These are phyloP conservation scores for Vidua chalybeata DNA, from an alignment of 2,113 vertebrate genomes.

Conservation along the genomic window DNA sequence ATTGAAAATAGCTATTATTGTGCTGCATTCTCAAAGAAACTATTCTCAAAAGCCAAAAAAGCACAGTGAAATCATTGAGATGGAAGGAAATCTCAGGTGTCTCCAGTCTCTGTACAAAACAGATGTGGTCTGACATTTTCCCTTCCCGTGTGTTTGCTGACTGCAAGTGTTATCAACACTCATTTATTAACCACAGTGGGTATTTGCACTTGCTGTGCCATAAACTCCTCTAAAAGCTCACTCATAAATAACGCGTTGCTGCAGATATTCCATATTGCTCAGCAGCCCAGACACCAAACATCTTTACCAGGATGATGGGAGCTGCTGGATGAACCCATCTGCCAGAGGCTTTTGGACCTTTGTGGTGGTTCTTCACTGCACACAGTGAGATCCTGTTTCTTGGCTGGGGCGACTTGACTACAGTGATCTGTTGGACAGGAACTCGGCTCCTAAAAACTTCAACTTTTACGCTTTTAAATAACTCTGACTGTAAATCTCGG, in stretches of 20 bases:
- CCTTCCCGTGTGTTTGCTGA: neutral
- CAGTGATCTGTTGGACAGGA: neutral
- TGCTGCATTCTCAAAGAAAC: too few relatives aligned
- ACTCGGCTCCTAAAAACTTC: neutral
- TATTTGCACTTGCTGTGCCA: neutral
- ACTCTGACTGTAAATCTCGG: neutral
- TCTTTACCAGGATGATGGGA: neutral
- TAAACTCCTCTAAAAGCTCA: neutral
- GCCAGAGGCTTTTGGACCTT: neutral
- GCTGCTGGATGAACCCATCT: neutral
- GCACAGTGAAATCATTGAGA: neutral
- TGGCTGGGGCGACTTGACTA: neutral
- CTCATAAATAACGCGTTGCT: neutral
- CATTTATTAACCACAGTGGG: neutral
- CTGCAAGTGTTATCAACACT: neutral
- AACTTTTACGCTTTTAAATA: neutral
- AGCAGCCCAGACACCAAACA: neutral
- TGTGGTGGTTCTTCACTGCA: neutral
- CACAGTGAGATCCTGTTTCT: neutral
- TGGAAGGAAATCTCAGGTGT: neutral
- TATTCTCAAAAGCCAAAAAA: neutral
- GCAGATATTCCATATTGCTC: neutral
- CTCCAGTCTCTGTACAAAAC: neutral
- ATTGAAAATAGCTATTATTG: too few relatives aligned
- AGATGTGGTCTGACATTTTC: neutral